Evolutionary conservation across 2,888 invertebrate species (phyloP).

Genomic region (Acronicta psi): DNA sequence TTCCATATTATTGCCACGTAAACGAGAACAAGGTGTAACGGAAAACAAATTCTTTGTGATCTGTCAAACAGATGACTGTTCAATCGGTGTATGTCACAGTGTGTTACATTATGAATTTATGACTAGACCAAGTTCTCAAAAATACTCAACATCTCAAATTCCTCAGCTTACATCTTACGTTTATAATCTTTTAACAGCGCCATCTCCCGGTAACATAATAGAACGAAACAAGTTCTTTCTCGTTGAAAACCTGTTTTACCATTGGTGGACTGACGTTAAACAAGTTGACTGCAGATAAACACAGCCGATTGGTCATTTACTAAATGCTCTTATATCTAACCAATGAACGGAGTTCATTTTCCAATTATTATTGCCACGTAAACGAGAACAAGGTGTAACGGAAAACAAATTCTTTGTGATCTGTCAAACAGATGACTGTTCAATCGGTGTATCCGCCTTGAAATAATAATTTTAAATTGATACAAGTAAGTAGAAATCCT

Average conservation of each 20-base stretch:
- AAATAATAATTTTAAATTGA: conserved; percentile 69
- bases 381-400: conserved; percentile 65
- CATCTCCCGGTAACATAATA: conserved; percentile 33
- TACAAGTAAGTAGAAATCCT: conserved; percentile 75
- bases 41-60: conserved; percentile 75
- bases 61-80: conserved; percentile 86
- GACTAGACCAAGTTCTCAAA: too few species aligned
- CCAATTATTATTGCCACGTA: conserved; percentile 62
- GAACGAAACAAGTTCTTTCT: conserved; percentile 23
- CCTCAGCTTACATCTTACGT: too few species aligned
- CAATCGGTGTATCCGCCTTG: conserved; percentile 83
- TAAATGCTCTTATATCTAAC: accelerated
- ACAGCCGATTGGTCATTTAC: conserved; percentile 30
- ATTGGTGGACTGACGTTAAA: conserved; percentile 16
- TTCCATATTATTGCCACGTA: conserved; percentile 61
- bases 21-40: conserved; percentile 65
- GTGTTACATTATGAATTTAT: too few species aligned
- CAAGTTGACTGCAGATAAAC: not conserved
- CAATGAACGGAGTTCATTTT: conserved; percentile 24
- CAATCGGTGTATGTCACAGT: too few species aligned
- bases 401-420: conserved; percentile 75
- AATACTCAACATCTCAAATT: too few species aligned
- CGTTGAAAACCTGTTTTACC: conserved; percentile 31
- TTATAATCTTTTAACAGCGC: conserved; percentile 25
- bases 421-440: conserved; percentile 86